phyloP scores from a whole-genome alignment of 92 coral and sea anemone species.

The Palythoa grandis region DNA sequence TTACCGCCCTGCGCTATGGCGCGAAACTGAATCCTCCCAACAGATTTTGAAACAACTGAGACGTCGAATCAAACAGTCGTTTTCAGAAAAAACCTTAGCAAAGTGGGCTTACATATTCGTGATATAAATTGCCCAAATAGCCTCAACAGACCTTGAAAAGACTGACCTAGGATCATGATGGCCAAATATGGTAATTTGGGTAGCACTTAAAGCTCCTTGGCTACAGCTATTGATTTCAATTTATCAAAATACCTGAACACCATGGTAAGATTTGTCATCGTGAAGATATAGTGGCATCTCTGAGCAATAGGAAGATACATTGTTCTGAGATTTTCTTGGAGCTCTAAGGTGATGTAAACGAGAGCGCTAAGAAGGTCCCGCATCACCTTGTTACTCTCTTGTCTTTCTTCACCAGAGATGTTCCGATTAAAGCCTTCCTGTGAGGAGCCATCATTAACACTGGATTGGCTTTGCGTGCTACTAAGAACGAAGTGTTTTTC shows the following conservation, averaged over 20 bases:
- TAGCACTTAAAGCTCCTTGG: no score
- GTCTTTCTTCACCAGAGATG: conserved; percentile 67
- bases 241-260: conserved; percentile 82
- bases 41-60: no score
- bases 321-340: conserved; percentile 86
- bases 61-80: no score
- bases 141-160: no score
- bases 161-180: no score
- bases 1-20: no score
- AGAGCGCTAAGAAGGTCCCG: conserved; percentile 78
- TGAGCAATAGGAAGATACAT: conserved; percentile 97
- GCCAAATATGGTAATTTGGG: no score
- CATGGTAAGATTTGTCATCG: conserved; percentile 99
- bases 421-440: conserved; percentile 74
- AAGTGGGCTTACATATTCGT: no score
- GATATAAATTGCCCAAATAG: no score
- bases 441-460: conserved; percentile 69
- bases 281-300: conserved; percentile 97
- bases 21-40: no score
- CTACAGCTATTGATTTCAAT: background rate
- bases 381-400: conserved; percentile 65
- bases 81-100: no score
- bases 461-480: conserved; percentile 72
- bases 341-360: conserved; percentile 82
- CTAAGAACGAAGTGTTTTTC: conserved; percentile 87